Base-by-base conservation (phyloP, 1,140 invertebrate genomes). In the Diorhabda carinulata region DNA sequence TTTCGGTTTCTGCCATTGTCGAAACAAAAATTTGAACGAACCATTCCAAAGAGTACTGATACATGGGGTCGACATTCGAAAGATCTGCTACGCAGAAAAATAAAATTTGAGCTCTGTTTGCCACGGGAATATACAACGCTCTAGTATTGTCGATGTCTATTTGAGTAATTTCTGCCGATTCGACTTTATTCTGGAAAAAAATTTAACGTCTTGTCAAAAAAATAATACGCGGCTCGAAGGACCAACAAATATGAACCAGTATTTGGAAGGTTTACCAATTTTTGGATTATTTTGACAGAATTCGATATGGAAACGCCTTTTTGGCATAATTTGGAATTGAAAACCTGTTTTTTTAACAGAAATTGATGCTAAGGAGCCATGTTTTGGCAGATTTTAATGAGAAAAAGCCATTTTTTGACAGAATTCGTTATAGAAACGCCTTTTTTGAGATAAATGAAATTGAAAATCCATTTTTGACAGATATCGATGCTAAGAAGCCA, bases 11-110 rank as follows among this genome's bases (percentile, higher is more conserved):
- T 5, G 86, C 82, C 74, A 92, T 93, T 75, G 84, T 91, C 69
- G 85, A 86, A 62, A 84, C 84, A 76, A 91, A 91, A 4, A 92
- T 86, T 62, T 86, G 86, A 66, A 91, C 86, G 76, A 91, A 92
- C 90, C 90, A 92, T 66, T 88, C 86, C 10, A 92, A 79, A 3
- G 90, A 92, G 77, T 91, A 92, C 76, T 92, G 90, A 79, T 92
- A 93, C 91, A 92, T 92, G 4, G 87, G 88, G 79, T 92, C 89
- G 44, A 93, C 86, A 69, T 86, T 86, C 25, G 89, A 84, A 61
- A 93, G 78, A 79, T 92, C 89, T 56, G 87, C 83, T 5, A 91
- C 82, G 67, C 89, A 90, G 78, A 92, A 93, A 78, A 89, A 92
- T 9, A 93, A 80, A 68, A 91, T 89, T 64, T 90, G 89, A 0